A percentile compares a stretch with the other conserved stretches of the same genome.
These are phyloP conservation scores for Xenops minutus DNA, from an alignment of 2,797 vertebrate genomes.

Conservation along the genomic window DNA sequence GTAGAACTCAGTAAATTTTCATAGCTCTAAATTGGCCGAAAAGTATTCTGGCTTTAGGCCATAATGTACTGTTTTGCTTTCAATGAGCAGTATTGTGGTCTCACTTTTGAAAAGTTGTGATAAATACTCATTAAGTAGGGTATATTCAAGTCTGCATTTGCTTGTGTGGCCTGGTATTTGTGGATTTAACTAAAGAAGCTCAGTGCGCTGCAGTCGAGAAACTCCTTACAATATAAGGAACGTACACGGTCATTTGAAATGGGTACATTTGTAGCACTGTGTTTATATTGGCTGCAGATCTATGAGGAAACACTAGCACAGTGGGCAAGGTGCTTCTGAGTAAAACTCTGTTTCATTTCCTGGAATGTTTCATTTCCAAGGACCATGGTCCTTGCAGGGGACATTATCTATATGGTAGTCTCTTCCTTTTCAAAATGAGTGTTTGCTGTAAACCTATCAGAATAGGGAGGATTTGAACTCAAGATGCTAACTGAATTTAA, in stretches of 20 bases:
- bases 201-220: background rate
- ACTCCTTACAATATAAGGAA: background rate
- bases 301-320: background rate
- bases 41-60: background rate
- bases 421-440: background rate
- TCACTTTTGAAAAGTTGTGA: background rate
- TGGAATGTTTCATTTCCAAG: background rate
- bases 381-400: fast-evolving
- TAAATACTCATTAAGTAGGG: background rate
- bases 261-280: background rate
- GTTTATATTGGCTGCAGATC: background rate
- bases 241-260: background rate
- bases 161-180: background rate
- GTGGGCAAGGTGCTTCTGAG: background rate
- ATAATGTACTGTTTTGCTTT: background rate
- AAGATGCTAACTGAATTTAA: background rate
- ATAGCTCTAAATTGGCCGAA: background rate
- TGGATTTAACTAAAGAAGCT: background rate
- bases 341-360: background rate
- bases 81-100: background rate
- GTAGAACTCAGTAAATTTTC: background rate
- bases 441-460: background rate
- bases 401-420: background rate
- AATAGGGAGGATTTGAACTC: background rate
- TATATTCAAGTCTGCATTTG: background rate